Base-by-base conservation (phyloP, 2,888 invertebrate genomes). In the Linnaemya tessellans region DNA sequence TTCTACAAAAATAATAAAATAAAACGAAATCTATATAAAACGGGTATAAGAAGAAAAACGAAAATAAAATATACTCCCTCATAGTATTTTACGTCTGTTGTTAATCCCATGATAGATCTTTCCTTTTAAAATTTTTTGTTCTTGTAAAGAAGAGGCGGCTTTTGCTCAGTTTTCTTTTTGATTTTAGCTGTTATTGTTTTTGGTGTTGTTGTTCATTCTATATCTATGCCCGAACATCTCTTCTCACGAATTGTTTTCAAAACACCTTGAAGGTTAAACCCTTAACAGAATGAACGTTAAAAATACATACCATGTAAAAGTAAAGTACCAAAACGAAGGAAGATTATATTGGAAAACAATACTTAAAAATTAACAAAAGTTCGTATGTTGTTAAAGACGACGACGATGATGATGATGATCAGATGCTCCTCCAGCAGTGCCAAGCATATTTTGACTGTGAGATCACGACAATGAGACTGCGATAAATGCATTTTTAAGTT, bases 181-280 rank as follows among this genome's bases (percentile, higher is more conserved):
- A 65, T 82, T 77, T 64, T 46, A 58, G 70, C 54, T 70, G 43
- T 71, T 67, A 38, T 43, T 56, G n/a, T 43, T n/a, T n/a, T n/a
- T 56, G 43, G 65, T 60, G 51, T 71, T 58, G 46, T 77, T 62
- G 30, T 71, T 64, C 41, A 65, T 74, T 67, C 22, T 22, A 68
- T 82, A 86, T 86, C 80, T 74, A 58, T 49, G 77, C 49, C 70
- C 43, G 80, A 38, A 84, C 78, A 87, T 87, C 85, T 86, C 74
- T 87, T 87, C 87, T 86, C 87, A 87, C 84, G 87, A 87, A 87
- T 74, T 80, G 73, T 49, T 79, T 75, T 62, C 75, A 77, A 83
- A 83, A 86, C 86, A 86, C 84, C 86, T 83, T 84, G 84, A 84
- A 84, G 81, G 86, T 84, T 82, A 77, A 85, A 85, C 70, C 86